Base-by-base conservation (phyloP, 2,888 invertebrate genomes). In the Halocaridina rubra region DNA sequence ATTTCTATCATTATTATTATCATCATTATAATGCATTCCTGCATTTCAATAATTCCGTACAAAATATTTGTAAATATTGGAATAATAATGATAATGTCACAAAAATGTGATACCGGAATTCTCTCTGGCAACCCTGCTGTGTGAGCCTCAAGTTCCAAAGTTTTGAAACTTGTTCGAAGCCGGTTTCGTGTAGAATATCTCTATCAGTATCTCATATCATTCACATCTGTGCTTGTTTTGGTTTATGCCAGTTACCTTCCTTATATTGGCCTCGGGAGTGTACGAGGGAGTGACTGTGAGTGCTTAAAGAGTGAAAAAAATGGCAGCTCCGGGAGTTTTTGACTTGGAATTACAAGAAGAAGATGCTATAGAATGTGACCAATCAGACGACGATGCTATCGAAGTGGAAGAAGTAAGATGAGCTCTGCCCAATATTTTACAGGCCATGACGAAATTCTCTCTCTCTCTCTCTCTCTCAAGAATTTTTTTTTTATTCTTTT, bases 321-420 rank as follows among this genome's bases (percentile, higher is more conserved):
- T 84, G 84, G 80, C 84, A 33, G 79, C 84, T 8, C 84, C 84
- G 7, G 84, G 84, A 4, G 46, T 84, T 32, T 84, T 84, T 24
- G 84, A 84, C 29, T 57, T 79, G 24, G 79, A 79, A 53, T 46
- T 79, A 33, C 79, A 79, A 22, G 79, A 79, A 30, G 84, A 84
- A 33, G 84, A 84, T 29, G 82, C 82, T 39, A 84, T 84, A 53
- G 79, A 84, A 27, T 84, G 84, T 46, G 84, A 84, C 75, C 84
- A 84, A 24, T 80, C 79, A 13, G 84, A 84, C 33, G 84, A 84
- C 24, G 84, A 84, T 53, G 84, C 84, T 22, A 84, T 84, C 39
- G 84, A 84, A 33, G 80, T 84, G 80, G 84, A 84, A 22, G 84
- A 84, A 79, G 84, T 84, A 30, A 71, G 64, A 16, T 13, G 3